phyloP scores from a whole-genome alignment of 53 echinoderm and acorn worm species.

The Patiria pectinifera region DNA sequence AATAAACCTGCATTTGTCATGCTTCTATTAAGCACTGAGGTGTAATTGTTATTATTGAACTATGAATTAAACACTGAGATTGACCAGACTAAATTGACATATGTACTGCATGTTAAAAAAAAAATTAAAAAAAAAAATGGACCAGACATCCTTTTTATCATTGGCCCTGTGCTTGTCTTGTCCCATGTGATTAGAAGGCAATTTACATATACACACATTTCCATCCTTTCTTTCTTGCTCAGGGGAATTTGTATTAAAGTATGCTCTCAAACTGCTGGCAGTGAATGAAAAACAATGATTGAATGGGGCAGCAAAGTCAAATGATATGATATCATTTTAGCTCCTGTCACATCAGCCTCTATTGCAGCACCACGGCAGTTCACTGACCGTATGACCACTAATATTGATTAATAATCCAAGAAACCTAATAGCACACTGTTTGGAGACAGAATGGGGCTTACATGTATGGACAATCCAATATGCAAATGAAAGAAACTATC shows the following conservation, averaged over 20 bases:
- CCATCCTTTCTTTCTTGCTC: not conserved
- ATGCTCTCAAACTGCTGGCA: not conserved
- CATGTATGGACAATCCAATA: conserved; percentile 42
- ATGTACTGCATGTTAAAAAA: no score
- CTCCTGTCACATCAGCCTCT: not conserved
- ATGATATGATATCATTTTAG: conserved; percentile 16
- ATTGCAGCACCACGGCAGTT: conserved; percentile 13
- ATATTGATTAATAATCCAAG: conserved; percentile 38
- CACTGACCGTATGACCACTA: conserved; percentile 55
- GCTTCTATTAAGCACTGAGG: no score
- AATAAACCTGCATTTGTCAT: no score
- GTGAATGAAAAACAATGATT: conserved; percentile 12
- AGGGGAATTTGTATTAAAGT: not conserved
- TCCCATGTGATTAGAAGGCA: not conserved
- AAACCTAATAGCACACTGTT: conserved; percentile 49
- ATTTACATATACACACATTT: not conserved
- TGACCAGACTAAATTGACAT: no score
- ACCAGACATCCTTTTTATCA: not conserved
- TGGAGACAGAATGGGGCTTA: conserved; percentile 46
- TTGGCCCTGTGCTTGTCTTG: not conserved
- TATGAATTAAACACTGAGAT: no score
- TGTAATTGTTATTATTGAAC: no score
- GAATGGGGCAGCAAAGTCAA: not conserved
- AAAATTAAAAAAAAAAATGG: no score
- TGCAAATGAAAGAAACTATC: conserved; percentile 31